These are phyloP conservation scores for Tachystola acroxantha DNA, from an alignment of 2,888 invertebrate genomes.

Conservation along the genomic window DNA sequence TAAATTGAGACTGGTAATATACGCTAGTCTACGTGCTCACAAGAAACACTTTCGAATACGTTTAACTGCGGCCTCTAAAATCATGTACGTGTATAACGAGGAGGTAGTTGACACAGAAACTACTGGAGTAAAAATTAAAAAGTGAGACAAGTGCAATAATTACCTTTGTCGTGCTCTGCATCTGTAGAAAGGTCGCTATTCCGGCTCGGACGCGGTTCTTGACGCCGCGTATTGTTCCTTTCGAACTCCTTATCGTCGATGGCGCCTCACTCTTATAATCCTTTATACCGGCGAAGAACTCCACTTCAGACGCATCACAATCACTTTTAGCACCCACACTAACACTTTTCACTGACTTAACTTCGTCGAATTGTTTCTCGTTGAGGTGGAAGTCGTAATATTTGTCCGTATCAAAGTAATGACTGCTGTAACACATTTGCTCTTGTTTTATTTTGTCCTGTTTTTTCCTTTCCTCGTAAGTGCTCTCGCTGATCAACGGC, in stretches of 20 bases:
- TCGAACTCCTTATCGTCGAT: conserved; percentile 92
- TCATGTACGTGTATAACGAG: conserved; percentile 57
- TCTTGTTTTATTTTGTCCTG: conserved; percentile 69
- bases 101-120: conserved; percentile 32
- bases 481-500: conserved; percentile 80
- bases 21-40: conserved; percentile 37
- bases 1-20: conserved; percentile 40
- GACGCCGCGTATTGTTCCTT: conserved; percentile 95
- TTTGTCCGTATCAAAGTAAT: conserved; percentile 85
- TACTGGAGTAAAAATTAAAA: conserved; percentile 30
- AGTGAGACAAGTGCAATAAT: conserved; percentile 31
- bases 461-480: conserved; percentile 81
- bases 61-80: conserved; percentile 61
- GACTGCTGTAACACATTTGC: conserved; percentile 66
- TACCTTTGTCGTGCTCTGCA: conserved; percentile 89
- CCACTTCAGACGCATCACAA: conserved; percentile 73
- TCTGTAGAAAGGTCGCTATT: conserved; percentile 95
- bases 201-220: conserved; percentile 96
- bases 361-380: conserved; percentile 80
- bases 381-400: conserved; percentile 91
- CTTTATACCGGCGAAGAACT: conserved; percentile 88
- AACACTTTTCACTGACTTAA: conserved; percentile 58
- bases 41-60: conserved; percentile 59
- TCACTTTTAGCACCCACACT: conserved; percentile 62
- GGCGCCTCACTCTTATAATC: conserved; percentile 82